These are phyloP conservation scores for Mustela erminea DNA, from an alignment of 2,797 vertebrate genomes.

Conservation along the genomic window DNA sequence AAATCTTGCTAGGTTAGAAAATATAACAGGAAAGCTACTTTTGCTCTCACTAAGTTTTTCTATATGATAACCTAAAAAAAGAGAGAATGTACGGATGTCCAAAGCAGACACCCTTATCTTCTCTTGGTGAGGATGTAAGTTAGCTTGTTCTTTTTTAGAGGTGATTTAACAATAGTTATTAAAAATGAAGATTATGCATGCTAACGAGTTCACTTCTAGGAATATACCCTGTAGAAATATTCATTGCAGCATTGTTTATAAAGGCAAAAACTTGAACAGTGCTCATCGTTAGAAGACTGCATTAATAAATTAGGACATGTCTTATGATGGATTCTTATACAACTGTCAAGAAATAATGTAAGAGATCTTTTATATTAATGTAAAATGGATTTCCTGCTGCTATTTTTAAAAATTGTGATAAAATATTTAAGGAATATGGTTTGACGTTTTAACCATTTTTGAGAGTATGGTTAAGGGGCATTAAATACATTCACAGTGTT, in stretches of 20 bases:
- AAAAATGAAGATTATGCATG: conserved; percentile 25
- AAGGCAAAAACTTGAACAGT: conserved; percentile 9
- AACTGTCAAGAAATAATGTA: conserved; percentile 16
- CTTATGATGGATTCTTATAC: neutral
- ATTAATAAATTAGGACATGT: neutral
- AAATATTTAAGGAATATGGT: neutral
- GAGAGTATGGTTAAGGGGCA: neutral
- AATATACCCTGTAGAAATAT: conserved; percentile 44
- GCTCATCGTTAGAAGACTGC: neutral
- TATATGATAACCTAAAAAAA: neutral
- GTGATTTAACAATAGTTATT: conserved; percentile 37
- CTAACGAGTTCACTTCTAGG: conserved; percentile 1
- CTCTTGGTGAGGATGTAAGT: neutral
- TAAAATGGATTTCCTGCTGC: conserved; percentile 44
- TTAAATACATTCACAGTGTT: conserved; percentile 3
- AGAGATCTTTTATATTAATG: neutral
- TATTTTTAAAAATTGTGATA: neutral
- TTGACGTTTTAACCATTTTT: conserved; percentile 9
- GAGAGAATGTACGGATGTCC: neutral
- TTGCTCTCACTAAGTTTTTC: neutral
- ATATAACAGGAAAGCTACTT: neutral
- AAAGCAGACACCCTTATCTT: neutral
- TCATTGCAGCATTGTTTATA: conserved; percentile 24
- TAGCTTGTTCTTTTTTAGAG: neutral
- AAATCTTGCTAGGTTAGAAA: conserved; percentile 23